phyloP scores from a whole-genome alignment of 2,113 vertebrate genomes.

The Xiphias gladius region DNA sequence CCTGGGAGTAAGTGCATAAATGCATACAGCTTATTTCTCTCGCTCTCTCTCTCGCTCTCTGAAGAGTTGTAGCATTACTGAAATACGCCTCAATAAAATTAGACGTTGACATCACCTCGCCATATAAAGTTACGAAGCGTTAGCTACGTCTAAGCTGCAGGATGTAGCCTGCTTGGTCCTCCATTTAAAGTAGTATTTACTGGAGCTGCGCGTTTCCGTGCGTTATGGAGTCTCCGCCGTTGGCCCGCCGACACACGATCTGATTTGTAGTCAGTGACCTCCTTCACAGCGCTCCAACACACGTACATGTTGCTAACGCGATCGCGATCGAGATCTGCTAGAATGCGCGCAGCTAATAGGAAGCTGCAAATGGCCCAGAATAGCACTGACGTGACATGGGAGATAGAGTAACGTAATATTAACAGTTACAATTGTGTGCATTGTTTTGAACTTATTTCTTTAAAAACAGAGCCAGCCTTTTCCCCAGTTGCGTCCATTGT shows the following conservation, averaged over 20 bases:
- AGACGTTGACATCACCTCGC: constrained; percentile 51
- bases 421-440: rapidly evolving
- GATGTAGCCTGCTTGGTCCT: constrained; percentile 38
- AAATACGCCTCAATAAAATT: neutral
- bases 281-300: too few relatives aligned
- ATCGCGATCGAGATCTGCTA: constrained; percentile 44
- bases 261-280: constrained; percentile 2
- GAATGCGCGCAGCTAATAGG: constrained; percentile 43
- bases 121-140: constrained; percentile 16
- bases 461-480: rapidly evolving
- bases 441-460: rapidly evolving
- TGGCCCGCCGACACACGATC: neutral
- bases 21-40: neutral
- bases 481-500: rapidly evolving
- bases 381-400: constrained; percentile 47
- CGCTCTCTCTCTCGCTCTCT: neutral
- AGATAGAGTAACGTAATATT: constrained; percentile 44
- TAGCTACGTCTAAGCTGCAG: constrained; percentile 24
- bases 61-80: neutral
- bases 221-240: neutral
- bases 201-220: constrained; percentile 31
- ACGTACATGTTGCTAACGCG: neutral
- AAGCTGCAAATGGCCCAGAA: constrained; percentile 30
- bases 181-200: constrained; percentile 48
- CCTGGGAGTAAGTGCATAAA: constrained; percentile 50